These are phyloP conservation scores for Dasyurus viverrinus DNA, from an alignment of 2,113 vertebrate genomes.

Conservation along the genomic window DNA sequence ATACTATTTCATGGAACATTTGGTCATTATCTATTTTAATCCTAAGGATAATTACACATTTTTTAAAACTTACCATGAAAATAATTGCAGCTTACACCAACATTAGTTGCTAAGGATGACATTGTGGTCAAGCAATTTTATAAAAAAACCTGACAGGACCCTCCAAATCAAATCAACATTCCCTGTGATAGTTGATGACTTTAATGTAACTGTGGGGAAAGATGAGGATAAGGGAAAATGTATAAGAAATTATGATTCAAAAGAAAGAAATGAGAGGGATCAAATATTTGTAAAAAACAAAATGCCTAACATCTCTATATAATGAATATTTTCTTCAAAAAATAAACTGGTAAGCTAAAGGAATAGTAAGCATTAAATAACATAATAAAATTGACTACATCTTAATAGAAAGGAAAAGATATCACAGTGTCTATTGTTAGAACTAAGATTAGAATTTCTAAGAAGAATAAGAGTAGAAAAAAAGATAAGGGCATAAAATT, in stretches of 20 bases:
- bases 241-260: background rate
- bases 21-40: background rate
- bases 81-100: background rate
- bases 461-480: background rate
- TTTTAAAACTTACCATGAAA: background rate
- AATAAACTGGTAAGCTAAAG: background rate
- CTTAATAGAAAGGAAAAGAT: background rate
- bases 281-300: background rate
- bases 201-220: background rate
- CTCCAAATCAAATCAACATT: background rate
- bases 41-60: background rate
- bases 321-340: background rate
- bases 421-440: background rate
- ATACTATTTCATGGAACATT: background rate
- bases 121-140: background rate
- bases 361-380: background rate
- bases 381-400: background rate
- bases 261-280: background rate
- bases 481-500: background rate
- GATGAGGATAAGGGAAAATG: background rate
- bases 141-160: background rate
- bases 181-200: background rate
- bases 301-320: background rate
- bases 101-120: background rate
- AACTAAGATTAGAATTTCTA: background rate